A percentile compares a stretch with the other conserved stretches of the same genome.
Conservation (phyloP, 2,888 invertebrate genomes). For the Trichopria drosophilae region DNA sequence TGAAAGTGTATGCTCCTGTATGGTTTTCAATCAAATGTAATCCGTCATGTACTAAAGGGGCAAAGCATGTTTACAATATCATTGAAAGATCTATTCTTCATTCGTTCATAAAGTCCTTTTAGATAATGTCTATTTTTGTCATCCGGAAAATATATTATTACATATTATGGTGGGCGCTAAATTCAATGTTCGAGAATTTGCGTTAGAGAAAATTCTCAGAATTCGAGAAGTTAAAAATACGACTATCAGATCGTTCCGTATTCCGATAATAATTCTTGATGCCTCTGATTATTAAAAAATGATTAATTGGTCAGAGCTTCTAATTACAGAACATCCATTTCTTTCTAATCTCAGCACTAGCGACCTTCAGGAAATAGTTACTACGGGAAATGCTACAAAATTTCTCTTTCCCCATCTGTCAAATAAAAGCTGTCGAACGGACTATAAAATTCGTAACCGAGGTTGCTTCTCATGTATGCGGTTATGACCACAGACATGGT, state of each 20-base stretch:
- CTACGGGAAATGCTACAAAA: too few species aligned
- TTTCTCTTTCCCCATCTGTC: background rate
- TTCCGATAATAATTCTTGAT: slow-evolving; percentile 5
- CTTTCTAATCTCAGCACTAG: too few species aligned
- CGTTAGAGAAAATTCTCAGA: slow-evolving; percentile 1
- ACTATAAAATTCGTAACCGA: slow-evolving; percentile 2
- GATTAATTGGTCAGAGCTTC: background rate
- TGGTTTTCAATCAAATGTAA: too few species aligned
- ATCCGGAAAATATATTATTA: too few species aligned
- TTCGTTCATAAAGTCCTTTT: too few species aligned
- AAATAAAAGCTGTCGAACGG: slow-evolving; percentile 8
- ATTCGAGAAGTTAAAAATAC: background rate
- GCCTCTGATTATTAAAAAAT: slow-evolving; percentile 2
- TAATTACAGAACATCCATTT: slow-evolving; percentile 11
- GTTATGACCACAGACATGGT: too few species aligned
- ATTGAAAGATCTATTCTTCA: too few species aligned
- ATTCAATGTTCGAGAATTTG: slow-evolving; percentile 51
- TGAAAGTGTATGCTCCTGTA: too few species aligned
- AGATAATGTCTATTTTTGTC: too few species aligned
- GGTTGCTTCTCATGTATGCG: slow-evolving; percentile 3
- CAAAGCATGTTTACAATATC: too few species aligned
- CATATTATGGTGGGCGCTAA: slow-evolving; percentile 37
- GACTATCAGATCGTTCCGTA: background rate
- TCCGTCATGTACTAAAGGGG: too few species aligned
- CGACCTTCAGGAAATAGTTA: too few species aligned